Evolutionary conservation across 2,888 invertebrate genomes (phyloP).

Genomic region (Salpingus planirostris): DNA sequence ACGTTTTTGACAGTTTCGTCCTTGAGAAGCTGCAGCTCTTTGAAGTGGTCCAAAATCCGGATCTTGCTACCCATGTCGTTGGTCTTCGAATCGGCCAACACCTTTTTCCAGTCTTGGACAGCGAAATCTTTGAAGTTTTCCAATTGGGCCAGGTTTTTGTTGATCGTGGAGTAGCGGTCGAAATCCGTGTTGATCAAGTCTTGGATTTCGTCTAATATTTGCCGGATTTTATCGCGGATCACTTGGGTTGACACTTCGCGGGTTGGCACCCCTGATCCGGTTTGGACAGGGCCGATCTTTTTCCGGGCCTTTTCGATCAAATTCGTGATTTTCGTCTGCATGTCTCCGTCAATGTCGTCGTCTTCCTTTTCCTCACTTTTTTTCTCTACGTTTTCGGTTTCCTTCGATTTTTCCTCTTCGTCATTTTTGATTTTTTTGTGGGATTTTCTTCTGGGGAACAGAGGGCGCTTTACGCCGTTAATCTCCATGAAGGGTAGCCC

Average conservation of each 20-base stretch:
- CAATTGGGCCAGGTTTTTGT: constrained; percentile 28
- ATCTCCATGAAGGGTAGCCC: constrained; percentile 31
- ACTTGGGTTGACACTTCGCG: constrained; percentile 23
- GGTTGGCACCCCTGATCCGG: no score
- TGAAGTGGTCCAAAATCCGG: constrained; percentile 28
- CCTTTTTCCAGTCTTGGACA: constrained; percentile 32
- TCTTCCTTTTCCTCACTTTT: constrained; percentile 5
- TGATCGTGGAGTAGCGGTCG: constrained; percentile 26
- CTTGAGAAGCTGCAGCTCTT: constrained; percentile 29
- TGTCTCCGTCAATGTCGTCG: constrained; percentile 14
- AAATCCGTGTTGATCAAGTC: constrained; percentile 29
- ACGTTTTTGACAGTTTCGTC: constrained; percentile 23
- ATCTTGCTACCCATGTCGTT: constrained; percentile 29
- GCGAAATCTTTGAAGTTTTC: constrained; percentile 30
- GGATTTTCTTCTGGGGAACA: constrained; percentile 17
- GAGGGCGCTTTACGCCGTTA: constrained; percentile 28
- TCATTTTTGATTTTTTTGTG: no score
- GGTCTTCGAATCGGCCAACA: constrained; percentile 24
- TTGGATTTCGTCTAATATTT: constrained; percentile 29
- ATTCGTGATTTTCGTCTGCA: constrained; percentile 24
- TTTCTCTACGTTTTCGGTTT: constrained; percentile 5
- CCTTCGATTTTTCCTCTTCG: constrained; percentile 2
- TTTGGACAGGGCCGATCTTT: constrained; percentile 5
- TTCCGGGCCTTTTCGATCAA: constrained; percentile 26
- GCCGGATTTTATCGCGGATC: constrained; percentile 30